A percentile compares a stretch with the other conserved stretches of the same genome.
These are phyloP conservation scores for Oxyruncus cristatus DNA, from an alignment of 2,113 vertebrate genomes.

Conservation along the genomic window DNA sequence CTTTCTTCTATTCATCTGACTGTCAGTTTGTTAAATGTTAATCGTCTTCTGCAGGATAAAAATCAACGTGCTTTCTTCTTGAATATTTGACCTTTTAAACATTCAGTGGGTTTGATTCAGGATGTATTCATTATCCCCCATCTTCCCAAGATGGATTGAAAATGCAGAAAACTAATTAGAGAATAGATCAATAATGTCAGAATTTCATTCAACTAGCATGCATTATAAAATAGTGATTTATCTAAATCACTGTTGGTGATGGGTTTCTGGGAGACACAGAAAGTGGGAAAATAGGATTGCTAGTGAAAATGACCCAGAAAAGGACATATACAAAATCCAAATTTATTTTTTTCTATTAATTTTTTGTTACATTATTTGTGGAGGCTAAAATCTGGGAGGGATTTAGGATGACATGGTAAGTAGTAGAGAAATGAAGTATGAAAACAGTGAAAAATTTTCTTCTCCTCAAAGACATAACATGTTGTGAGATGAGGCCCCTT, in stretches of 20 bases:
- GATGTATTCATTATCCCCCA: not conserved
- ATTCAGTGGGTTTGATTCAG: not conserved
- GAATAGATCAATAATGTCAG: conserved; percentile 18
- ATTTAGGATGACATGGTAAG: not conserved
- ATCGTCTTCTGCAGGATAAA: not conserved
- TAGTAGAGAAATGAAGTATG: not conserved
- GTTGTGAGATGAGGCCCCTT: not conserved
- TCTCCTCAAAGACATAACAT: not conserved
- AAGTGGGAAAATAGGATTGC: not conserved
- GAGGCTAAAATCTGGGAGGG: not conserved
- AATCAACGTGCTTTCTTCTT: not conserved
- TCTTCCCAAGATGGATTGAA: not conserved
- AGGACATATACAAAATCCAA: not conserved
- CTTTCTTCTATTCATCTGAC: not conserved
- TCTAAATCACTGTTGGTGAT: not conserved
- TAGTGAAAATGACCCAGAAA: not conserved
- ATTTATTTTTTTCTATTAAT: not conserved
- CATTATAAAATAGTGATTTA: not conserved
- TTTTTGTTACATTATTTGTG: not conserved
- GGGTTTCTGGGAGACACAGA: not conserved
- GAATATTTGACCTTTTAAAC: conserved; percentile 48
- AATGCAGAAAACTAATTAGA: conserved; percentile 23
- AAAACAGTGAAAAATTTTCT: not conserved
- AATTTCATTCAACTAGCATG: not conserved
- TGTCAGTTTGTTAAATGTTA: conserved; percentile 15